Percentiles rank a stretch among this genome's conserved stretches.
Evolutionary conservation across 2,888 invertebrate species (phyloP).

Genomic region (Temnothorax unifasciatus): DNA sequence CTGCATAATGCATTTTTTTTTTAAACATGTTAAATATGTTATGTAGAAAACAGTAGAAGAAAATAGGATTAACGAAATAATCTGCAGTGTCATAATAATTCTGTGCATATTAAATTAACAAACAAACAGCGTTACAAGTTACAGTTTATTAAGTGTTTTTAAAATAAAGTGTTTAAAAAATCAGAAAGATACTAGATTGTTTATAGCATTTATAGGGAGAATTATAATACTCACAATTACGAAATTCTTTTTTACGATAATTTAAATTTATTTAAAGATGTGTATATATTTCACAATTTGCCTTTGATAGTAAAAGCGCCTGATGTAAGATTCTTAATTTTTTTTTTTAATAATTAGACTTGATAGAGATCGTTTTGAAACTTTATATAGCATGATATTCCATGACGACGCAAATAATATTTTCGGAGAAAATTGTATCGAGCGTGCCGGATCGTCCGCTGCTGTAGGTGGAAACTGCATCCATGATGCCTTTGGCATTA

Average conservation of each 20-base stretch:
- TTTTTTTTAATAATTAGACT: neutral
- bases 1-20: neutral
- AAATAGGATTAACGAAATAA: neutral
- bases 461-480: slow-evolving; percentile 35
- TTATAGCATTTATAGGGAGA: neutral
- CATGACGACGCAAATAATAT: slow-evolving; percentile 1
- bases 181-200: neutral
- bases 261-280: neutral
- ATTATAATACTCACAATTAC: neutral
- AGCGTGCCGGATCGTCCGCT: neutral
- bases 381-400: neutral
- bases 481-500: slow-evolving; percentile 65
- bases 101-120: neutral
- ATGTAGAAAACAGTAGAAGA: neutral
- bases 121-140: neutral
- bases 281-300: neutral
- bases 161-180: neutral
- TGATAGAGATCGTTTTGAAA: neutral
- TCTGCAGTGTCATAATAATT: neutral
- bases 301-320: neutral
- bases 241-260: neutral
- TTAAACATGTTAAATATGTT: neutral
- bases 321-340: neutral
- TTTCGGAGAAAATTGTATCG: slow-evolving; percentile 41
- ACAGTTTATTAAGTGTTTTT: neutral